These are phyloP conservation scores for Sebastes dallii DNA, from an alignment of 2,797 vertebrate genomes.

Conservation along the genomic window DNA sequence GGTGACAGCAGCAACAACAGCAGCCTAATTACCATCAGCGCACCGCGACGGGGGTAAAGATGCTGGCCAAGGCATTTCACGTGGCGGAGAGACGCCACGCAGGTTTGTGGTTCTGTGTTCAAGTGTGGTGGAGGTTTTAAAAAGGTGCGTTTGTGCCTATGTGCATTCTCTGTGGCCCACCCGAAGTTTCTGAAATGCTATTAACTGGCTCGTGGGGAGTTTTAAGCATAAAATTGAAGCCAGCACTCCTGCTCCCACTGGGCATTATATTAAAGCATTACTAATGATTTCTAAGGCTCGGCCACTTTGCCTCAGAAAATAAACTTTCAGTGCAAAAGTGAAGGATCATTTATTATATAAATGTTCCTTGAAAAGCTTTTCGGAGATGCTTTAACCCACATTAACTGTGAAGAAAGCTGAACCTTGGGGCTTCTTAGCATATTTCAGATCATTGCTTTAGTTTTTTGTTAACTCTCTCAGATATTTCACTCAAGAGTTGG, in stretches of 20 bases:
- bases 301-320: slow-evolving; percentile 4
- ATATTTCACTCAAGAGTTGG: not conserved
- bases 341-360: not conserved
- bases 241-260: slow-evolving; percentile 42
- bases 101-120: slow-evolving; percentile 2
- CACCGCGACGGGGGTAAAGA: slow-evolving; percentile 41
- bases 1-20: slow-evolving; percentile 53
- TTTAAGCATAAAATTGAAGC: slow-evolving; percentile 23
- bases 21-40: slow-evolving; percentile 52
- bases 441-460: not conserved
- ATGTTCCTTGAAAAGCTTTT: not conserved
- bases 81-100: slow-evolving; percentile 3
- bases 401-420: not conserved
- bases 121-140: not conserved
- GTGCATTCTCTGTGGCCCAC: slow-evolving; percentile 45
- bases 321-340: not conserved
- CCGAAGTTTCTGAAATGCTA: slow-evolving; percentile 31
- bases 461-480: too few species aligned
- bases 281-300: slow-evolving; percentile 35
- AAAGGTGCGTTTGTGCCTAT: slow-evolving; percentile 13
- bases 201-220: slow-evolving; percentile 30
- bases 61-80: slow-evolving; percentile 55
- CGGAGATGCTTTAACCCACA: not conserved
- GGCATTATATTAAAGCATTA: slow-evolving; percentile 34
- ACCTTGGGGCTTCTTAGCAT: not conserved